Conservation (phyloP, 2,888 invertebrate genomes). For the Lochmaea crataegi region DNA sequence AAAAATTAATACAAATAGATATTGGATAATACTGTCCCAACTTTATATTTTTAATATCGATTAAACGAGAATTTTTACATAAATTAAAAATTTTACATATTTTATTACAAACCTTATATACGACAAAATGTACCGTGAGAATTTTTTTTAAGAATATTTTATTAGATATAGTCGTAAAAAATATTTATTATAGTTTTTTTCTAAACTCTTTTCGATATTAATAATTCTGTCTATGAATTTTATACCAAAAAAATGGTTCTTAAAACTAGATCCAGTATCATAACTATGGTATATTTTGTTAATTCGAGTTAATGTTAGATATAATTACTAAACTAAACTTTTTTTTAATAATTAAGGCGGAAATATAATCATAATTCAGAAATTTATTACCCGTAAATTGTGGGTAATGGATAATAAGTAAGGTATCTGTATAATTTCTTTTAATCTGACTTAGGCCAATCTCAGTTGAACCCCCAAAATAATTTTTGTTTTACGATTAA, state of each 20-base stretch:
- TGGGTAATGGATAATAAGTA: conserved; percentile 22
- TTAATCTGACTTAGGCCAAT: background rate
- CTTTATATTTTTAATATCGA: conserved; percentile 9
- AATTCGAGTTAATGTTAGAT: conserved; percentile 18
- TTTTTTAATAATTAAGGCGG: conserved; percentile 26
- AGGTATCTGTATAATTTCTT: conserved; percentile 23
- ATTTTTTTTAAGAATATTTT: background rate
- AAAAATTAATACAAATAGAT: conserved; percentile 16
- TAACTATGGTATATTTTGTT: conserved; percentile 7
- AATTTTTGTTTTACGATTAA: too few species aligned
- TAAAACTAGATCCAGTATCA: background rate
- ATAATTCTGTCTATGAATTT: too few species aligned
- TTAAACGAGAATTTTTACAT: conserved; percentile 1
- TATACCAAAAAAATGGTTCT: background rate
- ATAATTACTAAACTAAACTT: conserved; percentile 20
- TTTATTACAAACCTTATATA: background rate
- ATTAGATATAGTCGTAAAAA: too few species aligned
- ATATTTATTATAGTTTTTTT: too few species aligned
- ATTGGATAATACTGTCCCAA: background rate
- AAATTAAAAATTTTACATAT: background rate
- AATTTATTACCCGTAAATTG: conserved; percentile 35
- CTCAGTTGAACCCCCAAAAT: too few species aligned
- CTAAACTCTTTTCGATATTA: too few species aligned
- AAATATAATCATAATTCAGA: conserved; percentile 29
- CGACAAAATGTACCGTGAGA: background rate